These are phyloP conservation scores for Chelonoidis abingdonii DNA, from an alignment of 2,113 vertebrate genomes.

Conservation along the genomic window DNA sequence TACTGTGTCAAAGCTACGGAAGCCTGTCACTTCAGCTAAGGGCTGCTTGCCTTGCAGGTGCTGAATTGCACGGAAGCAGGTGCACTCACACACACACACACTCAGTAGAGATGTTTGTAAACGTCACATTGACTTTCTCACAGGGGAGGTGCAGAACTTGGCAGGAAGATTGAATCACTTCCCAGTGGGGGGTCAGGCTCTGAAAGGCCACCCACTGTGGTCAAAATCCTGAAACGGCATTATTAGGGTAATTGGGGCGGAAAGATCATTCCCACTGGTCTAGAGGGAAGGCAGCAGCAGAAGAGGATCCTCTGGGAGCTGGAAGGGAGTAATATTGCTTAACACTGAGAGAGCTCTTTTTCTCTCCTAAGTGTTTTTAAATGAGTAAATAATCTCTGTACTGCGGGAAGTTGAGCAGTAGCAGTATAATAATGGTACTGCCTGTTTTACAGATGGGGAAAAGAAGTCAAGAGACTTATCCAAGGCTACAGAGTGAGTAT, in stretches of 20 bases:
- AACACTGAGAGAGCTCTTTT: not conserved
- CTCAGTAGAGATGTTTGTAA: not conserved
- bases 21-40: not conserved
- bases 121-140: not conserved
- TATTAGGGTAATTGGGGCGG: not conserved
- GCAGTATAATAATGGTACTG: not conserved
- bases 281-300: not conserved
- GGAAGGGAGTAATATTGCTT: not conserved
- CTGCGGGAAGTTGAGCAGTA: not conserved
- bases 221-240: not conserved
- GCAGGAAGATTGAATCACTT: not conserved
- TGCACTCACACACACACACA: not conserved
- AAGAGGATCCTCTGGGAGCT: too few relatives aligned
- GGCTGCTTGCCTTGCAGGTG: not conserved
- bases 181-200: not conserved
- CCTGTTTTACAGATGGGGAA: not conserved
- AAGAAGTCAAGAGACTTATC: not conserved
- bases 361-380: not conserved
- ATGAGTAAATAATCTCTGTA: not conserved
- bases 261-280: not conserved
- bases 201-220: not conserved
- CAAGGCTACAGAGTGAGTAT: not conserved
- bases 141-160: not conserved
- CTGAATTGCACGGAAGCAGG: not conserved
- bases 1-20: not conserved